These are phyloP conservation scores for Athene cunicularia DNA, from an alignment of 2,113 vertebrate genomes.

Conservation along the genomic window DNA sequence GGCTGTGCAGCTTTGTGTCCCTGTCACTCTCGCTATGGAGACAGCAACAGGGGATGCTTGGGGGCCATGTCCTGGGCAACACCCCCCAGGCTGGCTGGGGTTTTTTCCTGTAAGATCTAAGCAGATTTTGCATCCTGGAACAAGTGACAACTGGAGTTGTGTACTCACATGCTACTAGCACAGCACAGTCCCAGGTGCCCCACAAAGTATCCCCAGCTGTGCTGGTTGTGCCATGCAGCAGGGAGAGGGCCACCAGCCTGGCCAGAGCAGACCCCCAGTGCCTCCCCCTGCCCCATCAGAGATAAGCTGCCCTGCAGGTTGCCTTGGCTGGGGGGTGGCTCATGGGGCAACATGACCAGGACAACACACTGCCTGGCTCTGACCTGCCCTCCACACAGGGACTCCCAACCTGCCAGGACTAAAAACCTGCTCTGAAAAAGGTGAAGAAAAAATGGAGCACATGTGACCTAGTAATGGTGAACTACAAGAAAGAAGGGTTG, in stretches of 20 bases:
- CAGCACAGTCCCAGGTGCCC: neutral
- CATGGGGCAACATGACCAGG: neutral
- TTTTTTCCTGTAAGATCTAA: neutral
- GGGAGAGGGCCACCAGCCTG: neutral
- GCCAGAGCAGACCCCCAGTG: fast-evolving
- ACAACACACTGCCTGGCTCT: fast-evolving
- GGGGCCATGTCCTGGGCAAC: neutral
- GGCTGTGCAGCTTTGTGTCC: neutral
- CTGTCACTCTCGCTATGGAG: neutral
- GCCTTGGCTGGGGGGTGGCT: neutral
- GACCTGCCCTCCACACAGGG: neutral
- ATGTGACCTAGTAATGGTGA: neutral
- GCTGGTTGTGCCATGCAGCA: neutral
- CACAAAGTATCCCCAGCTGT: too few relatives aligned
- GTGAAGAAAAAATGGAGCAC: neutral
- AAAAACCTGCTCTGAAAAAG: neutral
- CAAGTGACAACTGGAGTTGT: neutral
- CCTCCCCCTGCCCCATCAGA: neutral
- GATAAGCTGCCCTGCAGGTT: fast-evolving
- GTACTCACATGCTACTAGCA: fast-evolving
- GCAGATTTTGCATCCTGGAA: neutral
- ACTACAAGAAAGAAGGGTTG: neutral
- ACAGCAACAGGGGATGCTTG: fast-evolving
- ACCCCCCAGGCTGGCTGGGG: neutral
- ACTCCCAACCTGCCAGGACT: neutral